These are phyloP conservation scores for Drosophila nikananu DNA, from an alignment of 1,140 invertebrate species.

Conservation along the genomic window DNA sequence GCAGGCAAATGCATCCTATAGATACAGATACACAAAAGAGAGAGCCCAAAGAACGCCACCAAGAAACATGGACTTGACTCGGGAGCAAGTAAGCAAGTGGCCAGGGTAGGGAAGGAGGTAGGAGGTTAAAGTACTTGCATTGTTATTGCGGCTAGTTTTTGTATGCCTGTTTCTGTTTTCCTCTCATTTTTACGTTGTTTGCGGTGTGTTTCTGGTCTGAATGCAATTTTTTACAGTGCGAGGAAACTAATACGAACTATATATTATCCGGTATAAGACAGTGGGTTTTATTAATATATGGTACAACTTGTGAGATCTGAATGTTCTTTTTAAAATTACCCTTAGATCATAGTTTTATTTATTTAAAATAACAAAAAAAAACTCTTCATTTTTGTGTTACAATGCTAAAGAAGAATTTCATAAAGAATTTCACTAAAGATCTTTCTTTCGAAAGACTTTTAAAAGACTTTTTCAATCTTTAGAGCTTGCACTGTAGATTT, in stretches of 20 bases:
- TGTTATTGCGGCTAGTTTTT: constrained; percentile 53
- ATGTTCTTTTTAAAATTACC: neutral
- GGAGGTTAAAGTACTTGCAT: constrained; percentile 41
- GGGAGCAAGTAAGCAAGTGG: constrained; percentile 22
- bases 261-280: neutral
- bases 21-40: constrained; percentile 66
- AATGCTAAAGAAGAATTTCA: neutral
- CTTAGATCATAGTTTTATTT: neutral
- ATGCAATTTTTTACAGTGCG: constrained; percentile 3
- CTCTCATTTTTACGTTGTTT: neutral
- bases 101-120: neutral
- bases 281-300: neutral
- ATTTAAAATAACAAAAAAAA: neutral
- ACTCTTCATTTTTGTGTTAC: neutral
- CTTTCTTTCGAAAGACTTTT: neutral
- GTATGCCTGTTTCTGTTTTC: constrained; percentile 5
- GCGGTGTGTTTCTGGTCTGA: constrained; percentile 3
- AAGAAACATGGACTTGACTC: constrained; percentile 67
- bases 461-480: constrained; percentile 1
- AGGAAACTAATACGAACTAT: neutral
- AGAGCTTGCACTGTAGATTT: neutral
- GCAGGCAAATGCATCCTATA: constrained; percentile 46
- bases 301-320: neutral
- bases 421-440: too few species aligned
- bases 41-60: constrained; percentile 16